Base-by-base conservation (phyloP, 2,113 vertebrate species). In the Lanius collurio region DNA sequence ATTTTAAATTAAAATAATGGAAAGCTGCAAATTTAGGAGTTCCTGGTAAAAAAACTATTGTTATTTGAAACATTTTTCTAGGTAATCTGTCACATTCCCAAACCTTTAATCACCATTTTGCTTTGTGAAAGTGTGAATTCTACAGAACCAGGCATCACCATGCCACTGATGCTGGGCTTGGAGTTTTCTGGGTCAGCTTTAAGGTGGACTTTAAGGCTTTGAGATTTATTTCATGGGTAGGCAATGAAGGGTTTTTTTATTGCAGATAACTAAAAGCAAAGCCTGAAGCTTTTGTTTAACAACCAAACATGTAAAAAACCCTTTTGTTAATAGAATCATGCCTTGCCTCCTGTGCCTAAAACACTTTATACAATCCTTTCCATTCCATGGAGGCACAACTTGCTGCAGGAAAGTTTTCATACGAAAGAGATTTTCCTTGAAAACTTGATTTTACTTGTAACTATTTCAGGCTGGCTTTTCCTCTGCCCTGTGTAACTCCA, bases 221-320 rank as follows among this genome's bases (percentile, higher is more conserved):
- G 28, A 6, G 27, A 21, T 81, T 81, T 55, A 28, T 73, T 84
- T 84, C 63, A 39, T 16, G 16, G 17, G 8, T 11, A 65, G 21
- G 5, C 53, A 44, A 50, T 31, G 10, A 80, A 63, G 11, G 11
- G 4, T 39, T 23, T 63, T 87, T 73, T 78, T 37, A 27, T 57
- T 74, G 60, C 56, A 80, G 21, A 21, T 56, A 70, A 27, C 22
- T 31, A 31, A 57, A 78, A 81, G 21, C 50, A 76, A 63, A 86
- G 11, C 21, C n/a, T 50, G 13, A 37, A 50, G 42, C 8, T 56
- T 82, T 62, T 68, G 37, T 10, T 76, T 80, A 70, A 39, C 50
- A 56, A 31, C 31, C 5, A 50, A 68, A 33, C 3, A 1, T 19
- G 7, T n/a, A 35, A 81, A 63, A 67, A 5, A 0, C 3, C 23